Conservation (phyloP, 1,140 invertebrate genomes). For the Saccostrea echinata region DNA sequence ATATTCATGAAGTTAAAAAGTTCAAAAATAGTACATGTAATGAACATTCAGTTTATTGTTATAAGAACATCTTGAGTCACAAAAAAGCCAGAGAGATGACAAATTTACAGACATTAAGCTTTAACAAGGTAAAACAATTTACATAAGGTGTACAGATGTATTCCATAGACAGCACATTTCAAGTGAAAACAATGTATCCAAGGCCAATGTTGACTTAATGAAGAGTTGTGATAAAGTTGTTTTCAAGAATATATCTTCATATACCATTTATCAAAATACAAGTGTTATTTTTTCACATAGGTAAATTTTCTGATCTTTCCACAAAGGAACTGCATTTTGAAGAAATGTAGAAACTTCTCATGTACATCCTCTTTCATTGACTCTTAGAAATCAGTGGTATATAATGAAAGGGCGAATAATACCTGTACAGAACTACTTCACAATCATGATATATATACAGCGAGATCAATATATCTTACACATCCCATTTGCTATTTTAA, state of each 20-base stretch:
- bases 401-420: not conserved
- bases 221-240: not conserved
- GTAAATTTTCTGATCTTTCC: too few relatives aligned
- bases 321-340: too few relatives aligned
- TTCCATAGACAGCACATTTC: not conserved
- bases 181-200: not conserved
- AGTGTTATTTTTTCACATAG: too few relatives aligned
- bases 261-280: too few relatives aligned
- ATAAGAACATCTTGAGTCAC: constrained; percentile 21
- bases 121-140: not conserved
- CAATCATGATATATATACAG: not conserved
- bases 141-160: not conserved
- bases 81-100: constrained; percentile 23
- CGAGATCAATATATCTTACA: not conserved
- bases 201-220: not conserved
- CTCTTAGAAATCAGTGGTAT: not conserved
- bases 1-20: not conserved
- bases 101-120: constrained; percentile 10
- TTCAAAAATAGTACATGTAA: not conserved
- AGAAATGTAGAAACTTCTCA: too few relatives aligned
- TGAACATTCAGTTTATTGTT: constrained; percentile 35
- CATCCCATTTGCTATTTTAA: not conserved
- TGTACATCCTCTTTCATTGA: too few relatives aligned
- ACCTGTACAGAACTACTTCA: not conserved
- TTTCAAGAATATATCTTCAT: not conserved